Percentiles rank a stretch among this genome's conserved stretches.
Evolutionary conservation across 23 tunicate genomes (phyloP).

Genomic region (Ciona savignyi): DNA sequence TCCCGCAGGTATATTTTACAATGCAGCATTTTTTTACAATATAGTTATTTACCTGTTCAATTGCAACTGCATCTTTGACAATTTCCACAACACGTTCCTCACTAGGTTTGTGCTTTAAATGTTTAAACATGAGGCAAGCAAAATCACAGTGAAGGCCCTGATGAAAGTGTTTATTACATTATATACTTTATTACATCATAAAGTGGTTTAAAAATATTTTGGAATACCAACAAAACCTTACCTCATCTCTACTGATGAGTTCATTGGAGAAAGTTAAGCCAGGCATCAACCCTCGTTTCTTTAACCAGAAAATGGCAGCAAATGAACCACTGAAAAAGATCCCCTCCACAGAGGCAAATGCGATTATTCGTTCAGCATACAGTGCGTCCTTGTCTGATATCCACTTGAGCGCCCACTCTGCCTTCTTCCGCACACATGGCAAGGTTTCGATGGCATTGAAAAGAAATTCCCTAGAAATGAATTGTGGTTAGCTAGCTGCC

Average conservation of each 20-base stretch:
- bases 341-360: conserved; percentile 98
- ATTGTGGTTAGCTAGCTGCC: neutral
- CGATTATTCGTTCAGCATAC: conserved; percentile 80
- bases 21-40: too few relatives aligned
- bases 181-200: neutral
- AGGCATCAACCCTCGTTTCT: conserved; percentile 96
- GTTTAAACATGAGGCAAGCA: conserved; percentile 97
- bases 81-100: conserved; percentile 53
- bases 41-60: conserved; percentile 73
- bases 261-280: conserved; percentile 97
- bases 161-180: too few relatives aligned
- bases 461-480: conserved; percentile 46
- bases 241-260: conserved; percentile 98
- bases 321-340: conserved; percentile 97
- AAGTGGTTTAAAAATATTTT: neutral
- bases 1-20: too few relatives aligned
- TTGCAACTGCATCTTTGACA: conserved; percentile 80
- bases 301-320: conserved; percentile 99
- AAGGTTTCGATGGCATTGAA: conserved; percentile 98
- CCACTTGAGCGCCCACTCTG: conserved; percentile 97
- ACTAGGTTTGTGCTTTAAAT: conserved; percentile 76
- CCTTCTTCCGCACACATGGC: conserved; percentile 99
- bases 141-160: conserved; percentile 99
- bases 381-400: conserved; percentile 63
- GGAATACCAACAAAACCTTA: too few relatives aligned